phyloP scores from a whole-genome alignment of 2,113 vertebrate species.

The Meleagris gallopavo region DNA sequence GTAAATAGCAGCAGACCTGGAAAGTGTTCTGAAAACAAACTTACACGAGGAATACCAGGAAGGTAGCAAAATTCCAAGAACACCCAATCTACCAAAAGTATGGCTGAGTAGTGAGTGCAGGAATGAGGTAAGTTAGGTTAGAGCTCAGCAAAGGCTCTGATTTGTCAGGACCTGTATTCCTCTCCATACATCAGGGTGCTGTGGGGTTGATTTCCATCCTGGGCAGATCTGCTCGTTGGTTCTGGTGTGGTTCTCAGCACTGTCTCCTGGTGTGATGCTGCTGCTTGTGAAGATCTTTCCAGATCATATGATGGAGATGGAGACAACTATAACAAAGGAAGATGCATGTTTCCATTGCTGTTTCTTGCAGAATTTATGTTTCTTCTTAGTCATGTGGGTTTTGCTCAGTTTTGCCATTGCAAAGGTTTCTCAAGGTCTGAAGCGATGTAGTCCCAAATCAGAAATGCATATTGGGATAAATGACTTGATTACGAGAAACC shows the following conservation, averaged over 20 bases:
- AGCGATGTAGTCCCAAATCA: background rate
- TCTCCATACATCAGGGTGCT: background rate
- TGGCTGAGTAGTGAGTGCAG: background rate
- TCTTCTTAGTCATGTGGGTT: background rate
- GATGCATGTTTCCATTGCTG: background rate
- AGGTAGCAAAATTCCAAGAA: background rate
- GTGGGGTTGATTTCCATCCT: fast-evolving
- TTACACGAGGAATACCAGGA: background rate
- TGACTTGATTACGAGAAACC: background rate
- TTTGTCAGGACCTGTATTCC: background rate
- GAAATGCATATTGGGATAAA: background rate
- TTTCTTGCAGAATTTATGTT: background rate
- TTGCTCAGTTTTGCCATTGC: background rate
- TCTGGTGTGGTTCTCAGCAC: fast-evolving
- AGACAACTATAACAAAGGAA: background rate
- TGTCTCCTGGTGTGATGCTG: background rate
- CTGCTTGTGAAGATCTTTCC: background rate
- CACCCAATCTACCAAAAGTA: background rate
- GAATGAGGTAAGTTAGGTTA: background rate
- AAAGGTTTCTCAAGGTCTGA: background rate
- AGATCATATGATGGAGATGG: fast-evolving
- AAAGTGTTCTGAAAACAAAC: background rate
- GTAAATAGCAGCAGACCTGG: background rate
- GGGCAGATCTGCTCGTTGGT: fast-evolving
- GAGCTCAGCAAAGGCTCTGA: background rate